These are phyloP conservation scores for Gallinago stenura DNA, from an alignment of 2,797 vertebrate genomes.

Conservation along the genomic window DNA sequence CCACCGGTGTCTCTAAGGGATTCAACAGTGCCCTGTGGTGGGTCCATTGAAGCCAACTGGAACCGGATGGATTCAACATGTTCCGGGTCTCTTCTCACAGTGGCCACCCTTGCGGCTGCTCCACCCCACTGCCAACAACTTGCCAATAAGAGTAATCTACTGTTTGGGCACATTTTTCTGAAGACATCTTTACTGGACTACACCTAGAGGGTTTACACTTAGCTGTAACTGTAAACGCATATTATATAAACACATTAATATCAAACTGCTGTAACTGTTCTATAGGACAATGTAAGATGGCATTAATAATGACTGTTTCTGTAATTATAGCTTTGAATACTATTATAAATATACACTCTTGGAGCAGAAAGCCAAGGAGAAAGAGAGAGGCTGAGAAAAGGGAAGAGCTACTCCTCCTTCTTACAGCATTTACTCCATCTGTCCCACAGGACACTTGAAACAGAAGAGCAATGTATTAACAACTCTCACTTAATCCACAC, in stretches of 20 bases:
- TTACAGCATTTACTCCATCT: background rate
- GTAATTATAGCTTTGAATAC: background rate
- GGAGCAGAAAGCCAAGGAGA: background rate
- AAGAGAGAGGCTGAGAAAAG: background rate
- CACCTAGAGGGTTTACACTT: background rate
- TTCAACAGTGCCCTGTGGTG: background rate
- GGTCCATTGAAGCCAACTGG: background rate
- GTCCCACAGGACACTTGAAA: background rate
- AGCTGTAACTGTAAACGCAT: background rate
- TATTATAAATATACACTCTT: background rate
- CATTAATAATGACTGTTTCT: background rate
- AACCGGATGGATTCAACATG: accelerated
- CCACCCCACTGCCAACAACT: accelerated
- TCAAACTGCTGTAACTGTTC: background rate
- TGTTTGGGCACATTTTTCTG: background rate
- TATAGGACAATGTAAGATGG: background rate
- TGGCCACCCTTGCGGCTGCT: background rate
- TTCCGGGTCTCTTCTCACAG: background rate
- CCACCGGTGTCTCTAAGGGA: accelerated
- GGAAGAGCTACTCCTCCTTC: background rate
- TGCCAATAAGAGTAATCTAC: background rate
- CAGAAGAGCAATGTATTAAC: background rate
- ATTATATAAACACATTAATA: background rate
- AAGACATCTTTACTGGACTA: background rate
- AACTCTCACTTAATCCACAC: background rate